phyloP scores from a whole-genome alignment of 2,113 vertebrate genomes.

The Pteruthius melanotis region DNA sequence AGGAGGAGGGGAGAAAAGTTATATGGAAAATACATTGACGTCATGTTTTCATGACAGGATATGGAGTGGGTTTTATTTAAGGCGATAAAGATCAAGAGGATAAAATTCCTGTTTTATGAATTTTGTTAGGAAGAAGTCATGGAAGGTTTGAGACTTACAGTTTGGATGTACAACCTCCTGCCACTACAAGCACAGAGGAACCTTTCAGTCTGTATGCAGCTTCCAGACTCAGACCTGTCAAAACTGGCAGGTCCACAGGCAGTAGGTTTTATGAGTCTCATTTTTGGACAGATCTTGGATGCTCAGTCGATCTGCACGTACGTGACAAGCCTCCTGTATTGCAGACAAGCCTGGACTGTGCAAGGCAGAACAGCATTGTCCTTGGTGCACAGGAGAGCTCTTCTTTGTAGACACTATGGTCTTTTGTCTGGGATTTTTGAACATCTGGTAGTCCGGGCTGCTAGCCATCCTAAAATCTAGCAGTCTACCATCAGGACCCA shows the following conservation, averaged over 20 bases:
- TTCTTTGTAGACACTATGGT: background rate
- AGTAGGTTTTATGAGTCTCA: constrained; percentile 15
- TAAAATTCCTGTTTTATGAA: background rate
- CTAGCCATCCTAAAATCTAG: background rate
- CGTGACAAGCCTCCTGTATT: background rate
- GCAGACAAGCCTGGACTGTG: background rate
- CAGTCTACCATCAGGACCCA: background rate
- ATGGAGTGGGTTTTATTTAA: background rate
- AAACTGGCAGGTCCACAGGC: constrained; percentile 34
- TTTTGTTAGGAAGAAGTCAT: constrained; percentile 8
- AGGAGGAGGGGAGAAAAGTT: background rate
- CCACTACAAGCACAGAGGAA: background rate
- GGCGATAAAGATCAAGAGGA: background rate
- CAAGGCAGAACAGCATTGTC: background rate
- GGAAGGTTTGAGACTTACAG: constrained; percentile 13
- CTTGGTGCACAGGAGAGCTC: background rate
- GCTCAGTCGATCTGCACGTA: background rate
- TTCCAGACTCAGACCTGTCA: constrained; percentile 50
- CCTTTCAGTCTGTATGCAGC: background rate
- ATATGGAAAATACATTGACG: background rate
- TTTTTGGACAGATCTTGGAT: background rate
- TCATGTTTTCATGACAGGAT: background rate
- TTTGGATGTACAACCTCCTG: background rate
- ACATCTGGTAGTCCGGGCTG: background rate
- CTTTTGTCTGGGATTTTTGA: constrained; percentile 7